phyloP scores from a whole-genome alignment of 1,140 invertebrate species.

The Saccostrea glomerata region DNA sequence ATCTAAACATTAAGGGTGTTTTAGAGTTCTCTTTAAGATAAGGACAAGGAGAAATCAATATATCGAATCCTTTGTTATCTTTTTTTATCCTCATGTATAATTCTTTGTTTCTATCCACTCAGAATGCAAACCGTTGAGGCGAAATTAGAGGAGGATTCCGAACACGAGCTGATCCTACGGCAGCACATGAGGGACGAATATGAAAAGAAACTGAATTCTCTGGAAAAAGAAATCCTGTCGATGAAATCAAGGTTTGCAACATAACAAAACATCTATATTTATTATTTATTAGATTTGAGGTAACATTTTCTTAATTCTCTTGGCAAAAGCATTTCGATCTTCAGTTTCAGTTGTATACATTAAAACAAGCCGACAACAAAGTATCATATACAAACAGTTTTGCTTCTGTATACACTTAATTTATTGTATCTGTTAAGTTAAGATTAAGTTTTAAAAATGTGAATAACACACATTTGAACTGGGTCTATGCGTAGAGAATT shows the following conservation, averaged over 20 bases:
- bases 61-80: not conserved
- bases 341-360: too few relatives aligned
- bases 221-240: conserved; percentile 12
- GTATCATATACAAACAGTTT: too few relatives aligned
- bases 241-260: not conserved
- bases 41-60: conserved; percentile 1
- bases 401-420: too few relatives aligned
- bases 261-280: not conserved
- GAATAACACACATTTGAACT: too few relatives aligned
- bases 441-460: too few relatives aligned
- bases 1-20: not conserved
- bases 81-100: not conserved
- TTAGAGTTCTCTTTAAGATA: not conserved
- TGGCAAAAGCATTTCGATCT: too few relatives aligned
- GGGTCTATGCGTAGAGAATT: too few relatives aligned
- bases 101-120: not conserved
- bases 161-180: conserved; percentile 15
- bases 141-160: conserved; percentile 1
- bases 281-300: too few relatives aligned
- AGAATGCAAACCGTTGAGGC: not conserved
- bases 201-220: not conserved
- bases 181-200: conserved; percentile 33
- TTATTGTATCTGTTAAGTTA: too few relatives aligned
- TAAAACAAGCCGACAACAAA: too few relatives aligned
- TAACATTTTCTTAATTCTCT: too few relatives aligned